Conservation (phyloP, 2,797 vertebrate species). For the Telmatherina bonti region DNA sequence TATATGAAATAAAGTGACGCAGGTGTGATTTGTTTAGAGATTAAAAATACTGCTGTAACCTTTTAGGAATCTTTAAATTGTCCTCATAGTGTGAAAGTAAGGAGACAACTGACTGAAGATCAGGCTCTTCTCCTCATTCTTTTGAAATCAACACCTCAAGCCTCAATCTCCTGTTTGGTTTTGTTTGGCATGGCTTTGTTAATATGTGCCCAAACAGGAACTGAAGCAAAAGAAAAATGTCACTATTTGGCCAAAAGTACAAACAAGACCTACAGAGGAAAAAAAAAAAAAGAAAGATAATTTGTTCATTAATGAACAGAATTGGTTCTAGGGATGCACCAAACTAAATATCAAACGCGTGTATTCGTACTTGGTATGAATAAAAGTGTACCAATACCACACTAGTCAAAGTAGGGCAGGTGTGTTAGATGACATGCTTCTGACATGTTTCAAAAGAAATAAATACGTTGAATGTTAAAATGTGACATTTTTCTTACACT, state of each 20-base stretch:
- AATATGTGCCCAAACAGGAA: neutral
- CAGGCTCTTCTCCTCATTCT: neutral
- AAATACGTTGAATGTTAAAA: too few relatives aligned
- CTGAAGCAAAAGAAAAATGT: neutral
- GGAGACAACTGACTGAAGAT: neutral
- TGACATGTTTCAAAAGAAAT: too few relatives aligned
- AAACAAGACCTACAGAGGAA: neutral
- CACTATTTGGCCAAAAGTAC: neutral
- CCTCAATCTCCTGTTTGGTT: neutral
- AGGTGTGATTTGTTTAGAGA: neutral
- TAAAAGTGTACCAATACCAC: too few relatives aligned
- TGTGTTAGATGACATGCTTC: too few relatives aligned
- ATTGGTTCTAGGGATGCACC: too few relatives aligned
- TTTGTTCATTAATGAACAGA: too few relatives aligned
- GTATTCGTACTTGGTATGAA: too few relatives aligned
- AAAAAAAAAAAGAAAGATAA: too few relatives aligned
- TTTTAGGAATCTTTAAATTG: neutral
- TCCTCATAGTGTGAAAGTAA: neutral
- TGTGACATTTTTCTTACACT: too few relatives aligned
- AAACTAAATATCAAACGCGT: too few relatives aligned
- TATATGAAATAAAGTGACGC: neutral
- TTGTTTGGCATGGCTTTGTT: neutral
- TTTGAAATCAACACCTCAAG: too few relatives aligned
- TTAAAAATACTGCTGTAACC: neutral
- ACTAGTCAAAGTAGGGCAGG: too few relatives aligned